Percentiles rank a stretch among this genome's conserved stretches.
phyloP scores from a whole-genome alignment of 2,888 invertebrate genomes.

The Diplazon laetatorius region DNA sequence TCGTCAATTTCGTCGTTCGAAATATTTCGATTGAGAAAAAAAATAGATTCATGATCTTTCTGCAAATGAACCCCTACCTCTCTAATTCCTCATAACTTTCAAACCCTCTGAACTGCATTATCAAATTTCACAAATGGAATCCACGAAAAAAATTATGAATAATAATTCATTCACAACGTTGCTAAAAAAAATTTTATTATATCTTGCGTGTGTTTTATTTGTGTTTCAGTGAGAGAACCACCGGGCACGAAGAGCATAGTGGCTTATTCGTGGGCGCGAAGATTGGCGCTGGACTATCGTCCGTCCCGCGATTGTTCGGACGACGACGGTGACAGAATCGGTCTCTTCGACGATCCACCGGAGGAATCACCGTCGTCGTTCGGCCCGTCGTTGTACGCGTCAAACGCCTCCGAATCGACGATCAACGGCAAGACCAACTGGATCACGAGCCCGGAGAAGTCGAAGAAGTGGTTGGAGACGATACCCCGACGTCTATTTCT shows the following conservation, averaged over 20 bases:
- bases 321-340: slow-evolving; percentile 63
- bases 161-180: too few species aligned
- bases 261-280: slow-evolving; percentile 84
- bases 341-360: slow-evolving; percentile 51
- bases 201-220: slow-evolving; percentile 6
- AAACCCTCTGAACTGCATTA: too few species aligned
- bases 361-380: slow-evolving; percentile 47
- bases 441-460: slow-evolving; percentile 67
- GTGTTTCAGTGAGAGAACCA: slow-evolving; percentile 74
- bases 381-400: slow-evolving; percentile 26
- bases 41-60: too few species aligned
- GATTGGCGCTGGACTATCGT: slow-evolving; percentile 81
- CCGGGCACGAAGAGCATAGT: slow-evolving; percentile 85
- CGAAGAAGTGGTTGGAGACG: slow-evolving; percentile 78
- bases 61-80: too few species aligned
- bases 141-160: too few species aligned
- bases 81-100: too few species aligned
- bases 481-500: slow-evolving; percentile 79
- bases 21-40: too few species aligned
- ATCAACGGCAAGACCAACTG: slow-evolving; percentile 67
- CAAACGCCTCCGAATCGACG: slow-evolving; percentile 29
- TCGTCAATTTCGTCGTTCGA: too few species aligned
- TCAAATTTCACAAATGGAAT: too few species aligned
- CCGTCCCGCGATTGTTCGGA: slow-evolving; percentile 77
- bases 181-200: too few species aligned